Conservation (phyloP, 2,797 vertebrate genomes). For the Chromobotia macracanthus region DNA sequence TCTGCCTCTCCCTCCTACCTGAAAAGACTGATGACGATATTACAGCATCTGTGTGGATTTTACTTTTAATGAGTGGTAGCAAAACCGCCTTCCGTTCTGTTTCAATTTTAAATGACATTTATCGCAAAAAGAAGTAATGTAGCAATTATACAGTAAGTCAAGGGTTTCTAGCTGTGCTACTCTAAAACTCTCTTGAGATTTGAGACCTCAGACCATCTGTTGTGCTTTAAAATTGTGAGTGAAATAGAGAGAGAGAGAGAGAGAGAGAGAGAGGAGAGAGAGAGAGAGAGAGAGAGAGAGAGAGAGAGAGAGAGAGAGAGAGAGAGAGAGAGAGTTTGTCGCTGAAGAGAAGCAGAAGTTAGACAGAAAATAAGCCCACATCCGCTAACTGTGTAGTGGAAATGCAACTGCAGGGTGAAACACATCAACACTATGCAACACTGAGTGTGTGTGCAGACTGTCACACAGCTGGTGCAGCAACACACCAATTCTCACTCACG, state of each 20-base stretch:
- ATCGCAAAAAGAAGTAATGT: not conserved
- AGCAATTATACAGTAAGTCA: conserved; percentile 21
- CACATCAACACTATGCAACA: conserved; percentile 46
- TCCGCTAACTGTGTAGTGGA: conserved; percentile 70
- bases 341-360: conserved; percentile 49
- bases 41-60: not conserved
- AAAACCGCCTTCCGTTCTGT: not conserved
- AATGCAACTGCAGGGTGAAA: conserved; percentile 61
- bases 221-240: conserved; percentile 48
- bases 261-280: conserved; percentile 57
- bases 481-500: not conserved
- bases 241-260: conserved; percentile 21
- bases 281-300: conserved; percentile 21
- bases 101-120: not conserved
- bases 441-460: conserved; percentile 5
- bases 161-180: conserved; percentile 39
- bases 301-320: conserved; percentile 66
- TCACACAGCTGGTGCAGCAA: conserved; percentile 30
- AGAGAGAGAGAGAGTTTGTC: conserved; percentile 35
- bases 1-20: not conserved
- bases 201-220: conserved; percentile 68
- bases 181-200: conserved; percentile 56
- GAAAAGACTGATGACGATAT: not conserved
- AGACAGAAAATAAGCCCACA: conserved; percentile 69
- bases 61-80: not conserved